These are phyloP conservation scores for Myodes glareolus DNA, from an alignment of 2,113 vertebrate species.

Conservation along the genomic window DNA sequence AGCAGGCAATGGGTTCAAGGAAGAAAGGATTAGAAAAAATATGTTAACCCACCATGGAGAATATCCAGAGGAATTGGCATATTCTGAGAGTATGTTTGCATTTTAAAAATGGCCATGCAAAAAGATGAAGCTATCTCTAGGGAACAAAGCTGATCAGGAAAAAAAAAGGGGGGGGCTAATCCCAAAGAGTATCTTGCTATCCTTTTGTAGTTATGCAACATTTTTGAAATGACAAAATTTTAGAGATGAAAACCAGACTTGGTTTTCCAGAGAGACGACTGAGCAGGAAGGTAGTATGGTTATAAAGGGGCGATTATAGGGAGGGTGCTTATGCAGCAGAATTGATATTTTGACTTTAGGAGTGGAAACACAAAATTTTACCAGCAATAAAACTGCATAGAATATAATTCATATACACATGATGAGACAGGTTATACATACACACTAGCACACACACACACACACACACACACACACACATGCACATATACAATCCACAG, in stretches of 20 bases:
- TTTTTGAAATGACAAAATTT: neutral
- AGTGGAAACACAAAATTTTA: neutral
- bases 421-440: neutral
- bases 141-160: neutral
- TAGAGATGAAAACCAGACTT: neutral
- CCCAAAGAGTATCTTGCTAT: neutral
- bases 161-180: neutral
- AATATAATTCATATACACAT: neutral
- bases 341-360: neutral
- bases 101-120: neutral
- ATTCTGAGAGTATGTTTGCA: neutral
- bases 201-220: neutral
- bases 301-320: neutral
- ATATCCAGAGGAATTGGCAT: neutral
- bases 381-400: neutral
- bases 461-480: no score
- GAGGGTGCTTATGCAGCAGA: neutral
- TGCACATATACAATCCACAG: neutral
- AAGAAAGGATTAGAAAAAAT: neutral
- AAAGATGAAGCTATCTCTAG: neutral
- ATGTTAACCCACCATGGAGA: neutral
- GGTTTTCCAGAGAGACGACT: neutral
- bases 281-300: neutral
- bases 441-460: neutral
- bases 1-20: neutral